Percentiles rank a stretch among this genome's conserved stretches.
Conservation (phyloP, 2,113 vertebrate species). For the Neogale vison region DNA sequence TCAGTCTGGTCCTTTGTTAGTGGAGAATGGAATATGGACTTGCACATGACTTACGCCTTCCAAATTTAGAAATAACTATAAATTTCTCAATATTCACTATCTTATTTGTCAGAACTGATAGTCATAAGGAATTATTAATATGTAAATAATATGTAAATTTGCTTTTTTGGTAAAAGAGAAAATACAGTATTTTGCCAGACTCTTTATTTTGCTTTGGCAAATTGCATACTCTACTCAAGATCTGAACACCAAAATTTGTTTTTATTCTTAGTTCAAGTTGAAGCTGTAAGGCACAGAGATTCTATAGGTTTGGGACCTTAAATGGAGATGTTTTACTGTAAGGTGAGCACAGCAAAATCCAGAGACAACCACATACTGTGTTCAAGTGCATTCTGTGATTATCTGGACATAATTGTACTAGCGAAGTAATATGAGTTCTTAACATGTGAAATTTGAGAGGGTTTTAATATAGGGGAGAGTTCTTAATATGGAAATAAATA, state of each 20-base stretch:
- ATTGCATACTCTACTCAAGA: background rate
- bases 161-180: background rate
- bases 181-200: background rate
- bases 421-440: background rate
- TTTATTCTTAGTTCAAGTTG: background rate
- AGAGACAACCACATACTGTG: background rate
- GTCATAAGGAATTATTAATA: background rate
- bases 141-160: background rate
- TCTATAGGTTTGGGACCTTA: background rate
- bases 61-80: background rate
- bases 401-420: background rate
- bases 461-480: background rate
- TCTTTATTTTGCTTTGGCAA: constrained; percentile 10
- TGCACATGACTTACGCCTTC: background rate
- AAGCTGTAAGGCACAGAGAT: background rate
- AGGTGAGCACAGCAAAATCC: background rate
- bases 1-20: background rate
- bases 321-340: background rate
- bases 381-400: background rate
- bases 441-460: background rate
- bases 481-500: background rate
- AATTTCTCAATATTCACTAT: background rate
- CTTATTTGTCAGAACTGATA: background rate
- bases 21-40: background rate
- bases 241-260: background rate